Base-by-base conservation (phyloP, 2,888 invertebrate species). In the Leptarthrus brevirostris region DNA sequence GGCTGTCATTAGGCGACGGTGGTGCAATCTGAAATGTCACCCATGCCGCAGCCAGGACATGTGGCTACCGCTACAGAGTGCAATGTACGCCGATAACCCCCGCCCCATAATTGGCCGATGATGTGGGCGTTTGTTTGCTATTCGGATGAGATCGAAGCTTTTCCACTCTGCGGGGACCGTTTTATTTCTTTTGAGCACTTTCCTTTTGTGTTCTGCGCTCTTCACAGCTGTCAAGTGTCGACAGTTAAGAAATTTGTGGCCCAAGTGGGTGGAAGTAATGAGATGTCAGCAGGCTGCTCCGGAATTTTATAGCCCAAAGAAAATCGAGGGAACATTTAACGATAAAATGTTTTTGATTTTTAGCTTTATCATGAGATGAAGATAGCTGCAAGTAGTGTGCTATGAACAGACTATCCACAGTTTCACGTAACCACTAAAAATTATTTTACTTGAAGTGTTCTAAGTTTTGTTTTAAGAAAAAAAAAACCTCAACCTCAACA, bases 171-270 rank as follows among this genome's bases (percentile, higher is more conserved):
- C 10, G 20, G 40, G n/a, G 40, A 8, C 40, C 40, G 22, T 5
- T 53, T 24, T 6, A 22, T 53, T 53, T 53, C 53, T 18, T 53
- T 49, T 49, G 49, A 49, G 6, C 1, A 2, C 1, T 49, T 26
- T 58, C 34, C 8, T 30, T 12, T 34, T 20, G 49, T 49, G 16
- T n/a, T 49, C 16, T 49, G 49, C 49, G 20, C 49, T 14, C 20
- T 49, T 49, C 49, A 24, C 30, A 24, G 44, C 74, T 64, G 56
- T 58, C 74, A 49, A 74, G 70, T 74, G 74, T 34, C 24, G 74
- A 74, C 69, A 74, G 70, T 74, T 70, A 47, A 34, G 49, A 74
- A 70, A 74, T 70, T 74, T 70, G 70, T 74, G 26, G 52, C 58
- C 44, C 20, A 53, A 40, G 30, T 69, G 69, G 56, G 44, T 52